Conservation (phyloP, 2,797 vertebrate genomes). For the Pteropus rufus region DNA sequence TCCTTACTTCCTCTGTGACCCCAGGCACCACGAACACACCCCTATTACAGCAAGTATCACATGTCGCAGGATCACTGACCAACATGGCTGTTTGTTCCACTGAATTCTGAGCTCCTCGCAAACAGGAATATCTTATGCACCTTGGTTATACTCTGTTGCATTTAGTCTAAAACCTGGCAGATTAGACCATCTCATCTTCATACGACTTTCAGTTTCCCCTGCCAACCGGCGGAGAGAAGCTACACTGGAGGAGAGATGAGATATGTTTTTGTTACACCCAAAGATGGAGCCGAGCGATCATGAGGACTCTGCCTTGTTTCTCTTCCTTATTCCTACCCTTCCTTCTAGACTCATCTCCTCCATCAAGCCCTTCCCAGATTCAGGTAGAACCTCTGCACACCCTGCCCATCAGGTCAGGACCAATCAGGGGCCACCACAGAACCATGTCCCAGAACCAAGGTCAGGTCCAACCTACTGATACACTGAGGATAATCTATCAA, state of each 20-base stretch:
- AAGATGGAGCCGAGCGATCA: background rate
- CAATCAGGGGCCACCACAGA: background rate
- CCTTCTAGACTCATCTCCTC: background rate
- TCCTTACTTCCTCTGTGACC: background rate
- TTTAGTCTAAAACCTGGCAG: background rate
- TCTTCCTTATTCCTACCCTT: background rate
- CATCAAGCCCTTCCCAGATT: background rate
- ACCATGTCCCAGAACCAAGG: background rate
- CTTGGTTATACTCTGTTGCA: background rate
- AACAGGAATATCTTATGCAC: background rate
- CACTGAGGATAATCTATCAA: background rate
- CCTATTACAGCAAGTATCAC: background rate
- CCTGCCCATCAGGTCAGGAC: background rate
- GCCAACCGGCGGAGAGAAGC: background rate
- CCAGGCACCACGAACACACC: background rate
- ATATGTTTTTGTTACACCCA: background rate
- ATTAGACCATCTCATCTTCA: background rate
- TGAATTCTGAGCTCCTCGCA: background rate
- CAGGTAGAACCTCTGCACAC: background rate
- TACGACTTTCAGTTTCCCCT: background rate
- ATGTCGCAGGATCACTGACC: background rate
- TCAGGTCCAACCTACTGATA: background rate
- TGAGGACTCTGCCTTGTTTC: background rate
- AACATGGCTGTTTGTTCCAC: background rate
- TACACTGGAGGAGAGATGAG: background rate